These are phyloP conservation scores for Heliconius nattereri DNA, from an alignment of 1,140 invertebrate genomes.

Conservation along the genomic window DNA sequence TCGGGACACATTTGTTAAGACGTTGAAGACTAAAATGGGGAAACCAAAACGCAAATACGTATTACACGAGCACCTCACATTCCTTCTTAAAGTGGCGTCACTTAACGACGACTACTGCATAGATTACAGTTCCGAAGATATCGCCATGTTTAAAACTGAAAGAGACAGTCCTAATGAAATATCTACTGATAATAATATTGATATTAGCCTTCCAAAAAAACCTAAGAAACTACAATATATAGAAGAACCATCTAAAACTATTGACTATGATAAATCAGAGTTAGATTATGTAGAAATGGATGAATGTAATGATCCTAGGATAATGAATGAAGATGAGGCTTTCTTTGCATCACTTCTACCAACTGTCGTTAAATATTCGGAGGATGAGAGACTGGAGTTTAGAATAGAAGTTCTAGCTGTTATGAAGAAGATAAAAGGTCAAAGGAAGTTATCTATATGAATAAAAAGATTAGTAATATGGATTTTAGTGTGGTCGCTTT, in stretches of 20 bases:
- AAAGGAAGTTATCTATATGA: conserved; percentile 47
- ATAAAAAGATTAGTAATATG: not conserved
- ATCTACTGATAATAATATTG: conserved; percentile 16
- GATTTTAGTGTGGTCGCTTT: not conserved
- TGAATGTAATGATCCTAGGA: conserved; percentile 54
- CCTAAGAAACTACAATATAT: conserved; percentile 30
- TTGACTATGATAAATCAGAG: conserved; percentile 40
- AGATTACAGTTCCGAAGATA: conserved; percentile 38
- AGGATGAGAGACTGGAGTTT: conserved; percentile 71
- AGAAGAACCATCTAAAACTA: conserved; percentile 36
- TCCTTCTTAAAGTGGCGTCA: conserved; percentile 54
- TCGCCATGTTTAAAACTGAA: conserved; percentile 43
- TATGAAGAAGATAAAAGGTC: conserved; percentile 70
- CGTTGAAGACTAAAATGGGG: conserved; percentile 58
- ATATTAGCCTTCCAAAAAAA: conserved; percentile 29
- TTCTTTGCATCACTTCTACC: conserved; percentile 74
- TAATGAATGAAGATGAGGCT: conserved; percentile 77
- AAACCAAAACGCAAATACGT: conserved; percentile 64
- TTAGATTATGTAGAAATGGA: conserved; percentile 60
- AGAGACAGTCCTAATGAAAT: conserved; percentile 30
- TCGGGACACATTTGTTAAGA: conserved; percentile 67
- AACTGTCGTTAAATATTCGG: conserved; percentile 67
- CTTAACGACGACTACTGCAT: conserved; percentile 42
- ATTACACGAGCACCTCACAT: conserved; percentile 61
- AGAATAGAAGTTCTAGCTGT: conserved; percentile 68